These are phyloP conservation scores for Eueides isabella DNA, from an alignment of 1,140 invertebrate species.

Conservation along the genomic window DNA sequence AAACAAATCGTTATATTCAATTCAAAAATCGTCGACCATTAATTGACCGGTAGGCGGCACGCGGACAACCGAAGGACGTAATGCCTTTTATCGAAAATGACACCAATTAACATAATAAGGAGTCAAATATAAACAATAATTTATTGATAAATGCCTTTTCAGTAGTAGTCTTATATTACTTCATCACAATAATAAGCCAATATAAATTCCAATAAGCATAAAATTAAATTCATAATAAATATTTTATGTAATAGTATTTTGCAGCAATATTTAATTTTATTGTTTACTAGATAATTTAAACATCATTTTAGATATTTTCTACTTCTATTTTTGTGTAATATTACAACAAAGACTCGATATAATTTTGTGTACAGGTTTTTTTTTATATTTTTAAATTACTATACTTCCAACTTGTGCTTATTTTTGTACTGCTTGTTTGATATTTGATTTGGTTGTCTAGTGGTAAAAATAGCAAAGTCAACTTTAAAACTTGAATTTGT, in stretches of 20 bases:
- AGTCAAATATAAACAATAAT: conserved; percentile 41
- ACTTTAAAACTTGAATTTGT: no score
- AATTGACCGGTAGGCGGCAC: conserved; percentile 50
- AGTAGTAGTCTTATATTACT: background rate
- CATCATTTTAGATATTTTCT: no score
- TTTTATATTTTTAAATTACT: no score
- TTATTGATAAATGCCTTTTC: conserved; percentile 29
- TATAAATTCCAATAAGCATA: background rate
- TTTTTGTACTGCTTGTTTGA: no score
- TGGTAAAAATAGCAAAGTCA: no score
- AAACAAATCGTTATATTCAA: conserved; percentile 55
- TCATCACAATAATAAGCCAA: background rate
- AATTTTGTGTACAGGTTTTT: no score
- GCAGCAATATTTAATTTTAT: background rate
- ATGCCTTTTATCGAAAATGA: conserved; percentile 40
- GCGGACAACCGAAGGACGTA: conserved; percentile 42
- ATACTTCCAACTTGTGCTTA: no score
- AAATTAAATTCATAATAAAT: background rate
- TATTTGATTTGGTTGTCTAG: no score
- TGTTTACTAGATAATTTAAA: no score
- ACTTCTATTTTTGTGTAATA: no score
- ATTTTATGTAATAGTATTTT: no score
- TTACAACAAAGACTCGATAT: no score
- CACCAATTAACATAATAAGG: conserved; percentile 40
- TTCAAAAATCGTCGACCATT: conserved; percentile 47